Base-by-base conservation (phyloP, 2,113 vertebrate species). In the Puffinus mauretanicus region DNA sequence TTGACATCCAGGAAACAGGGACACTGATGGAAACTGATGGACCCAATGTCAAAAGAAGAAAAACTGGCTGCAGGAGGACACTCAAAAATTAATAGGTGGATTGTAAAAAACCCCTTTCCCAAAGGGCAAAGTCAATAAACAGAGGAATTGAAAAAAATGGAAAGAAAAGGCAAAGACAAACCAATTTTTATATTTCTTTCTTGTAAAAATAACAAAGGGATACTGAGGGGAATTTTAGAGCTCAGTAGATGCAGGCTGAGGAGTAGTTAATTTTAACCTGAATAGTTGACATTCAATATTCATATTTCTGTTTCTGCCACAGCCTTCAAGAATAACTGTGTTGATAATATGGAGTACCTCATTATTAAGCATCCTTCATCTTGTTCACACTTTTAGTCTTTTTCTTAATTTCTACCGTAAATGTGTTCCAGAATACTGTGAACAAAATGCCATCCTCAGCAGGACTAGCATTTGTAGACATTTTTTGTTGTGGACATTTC, bases 1-100 rank as follows among this genome's bases (percentile, higher is more conserved):
- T 91, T 94, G 96, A 95, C 95, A 96, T 87, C 38, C 62, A 82
- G 58, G 36, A 80, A 91, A 93, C 44, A 34, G 24, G 40, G 58
- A 95, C 30, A 34, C 54, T 85, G 82, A 95, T 96, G 82, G 82
- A 92, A 97, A 93, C 42, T 82, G 92, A 97, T 94, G 55, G 76
- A 86, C 40, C 70, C 82, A 79, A 84, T 80, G 67, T 92, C 92
- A 92, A 82, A 90, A 86, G 73, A 84, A 91, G 54, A 44, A 80
- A 81, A 88, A 25, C 65, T 90, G 78, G 16, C 55, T 92, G 36
- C 61, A 94, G 66, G 61, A 96, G 32, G 34, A 92, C 75, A 86
- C 65, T 21, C 57, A 83, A 78, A 97, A 96, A 95, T 83, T 86
- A 94, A 88, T 86, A 75, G 77, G 36, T 70, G 36, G 22, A 26